Conservation (phyloP, 1,140 invertebrate species). For the Ips typographus region DNA sequence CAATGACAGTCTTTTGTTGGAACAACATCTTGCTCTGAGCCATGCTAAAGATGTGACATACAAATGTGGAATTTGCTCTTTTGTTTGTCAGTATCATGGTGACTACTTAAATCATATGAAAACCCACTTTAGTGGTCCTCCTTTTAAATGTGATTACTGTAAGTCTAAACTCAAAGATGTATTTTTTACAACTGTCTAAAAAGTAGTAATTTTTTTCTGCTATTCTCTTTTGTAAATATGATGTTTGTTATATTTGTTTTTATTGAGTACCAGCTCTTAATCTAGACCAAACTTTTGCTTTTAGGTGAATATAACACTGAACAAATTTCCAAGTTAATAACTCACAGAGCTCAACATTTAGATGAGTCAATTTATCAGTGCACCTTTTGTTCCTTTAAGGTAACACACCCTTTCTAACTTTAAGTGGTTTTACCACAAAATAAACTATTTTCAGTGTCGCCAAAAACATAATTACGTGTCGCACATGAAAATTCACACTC, state of each 20-base stretch:
- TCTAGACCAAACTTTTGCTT: conserved; percentile 19
- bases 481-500: conserved; percentile 50
- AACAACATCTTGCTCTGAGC: conserved; percentile 57
- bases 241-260: conserved; percentile 7
- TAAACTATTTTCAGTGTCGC: conserved; percentile 43
- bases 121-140: conserved; percentile 64
- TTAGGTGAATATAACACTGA: conserved; percentile 46
- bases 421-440: not conserved
- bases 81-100: conserved; percentile 65
- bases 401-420: not conserved
- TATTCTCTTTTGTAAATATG: not conserved
- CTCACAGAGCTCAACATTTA: conserved; percentile 49
- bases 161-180: conserved; percentile 36
- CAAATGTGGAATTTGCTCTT: conserved; percentile 64
- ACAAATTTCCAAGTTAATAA: conserved; percentile 49
- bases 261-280: not conserved
- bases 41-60: conserved; percentile 63
- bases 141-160: conserved; percentile 66
- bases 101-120: conserved; percentile 68
- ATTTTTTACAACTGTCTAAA: no score
- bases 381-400: conserved; percentile 56
- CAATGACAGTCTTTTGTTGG: conserved; percentile 54
- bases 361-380: conserved; percentile 51
- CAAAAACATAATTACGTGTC: conserved; percentile 58
- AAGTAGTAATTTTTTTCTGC: no score